Percentiles rank a stretch among this genome's conserved stretches.
phyloP scores from a whole-genome alignment of 2,797 vertebrate genomes.

The Triplophysa yarkandensis region DNA sequence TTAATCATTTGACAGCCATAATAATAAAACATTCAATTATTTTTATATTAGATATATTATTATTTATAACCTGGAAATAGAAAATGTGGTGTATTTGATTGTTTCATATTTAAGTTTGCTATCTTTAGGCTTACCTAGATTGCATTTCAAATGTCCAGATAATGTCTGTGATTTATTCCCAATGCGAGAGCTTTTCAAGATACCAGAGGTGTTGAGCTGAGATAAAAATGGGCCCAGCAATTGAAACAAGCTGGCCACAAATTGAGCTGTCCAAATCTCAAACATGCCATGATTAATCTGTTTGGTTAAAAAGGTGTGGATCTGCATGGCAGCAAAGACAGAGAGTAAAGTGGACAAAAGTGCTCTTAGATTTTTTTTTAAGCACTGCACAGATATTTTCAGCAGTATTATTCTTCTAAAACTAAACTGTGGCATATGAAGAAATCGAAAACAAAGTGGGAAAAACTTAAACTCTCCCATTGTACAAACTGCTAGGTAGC shows the following conservation, averaged over 20 bases:
- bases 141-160: conserved; percentile 57
- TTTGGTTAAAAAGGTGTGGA: conserved; percentile 62
- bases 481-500: conserved; percentile 9
- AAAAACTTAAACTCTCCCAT: conserved; percentile 36
- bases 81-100: conserved; percentile 42
- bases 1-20: no score
- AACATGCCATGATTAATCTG: conserved; percentile 67
- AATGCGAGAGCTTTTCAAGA: conserved; percentile 55
- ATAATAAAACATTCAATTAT: no score
- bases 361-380: conserved; percentile 28
- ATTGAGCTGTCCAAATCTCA: conserved; percentile 60
- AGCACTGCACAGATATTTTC: background rate
- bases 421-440: conserved; percentile 11
- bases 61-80: conserved; percentile 11
- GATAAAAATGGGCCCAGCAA: conserved; percentile 55
- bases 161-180: conserved; percentile 61
- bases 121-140: conserved; percentile 48
- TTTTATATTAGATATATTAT: no score
- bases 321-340: conserved; percentile 55
- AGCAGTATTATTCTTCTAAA: background rate
- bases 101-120: conserved; percentile 41
- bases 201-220: conserved; percentile 45
- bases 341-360: conserved; percentile 17
- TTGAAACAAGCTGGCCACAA: conserved; percentile 53
- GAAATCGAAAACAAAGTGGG: conserved; percentile 19